Evolutionary conservation across 2,113 vertebrate species (phyloP).

Genomic region (Actenoides hombroni): DNA sequence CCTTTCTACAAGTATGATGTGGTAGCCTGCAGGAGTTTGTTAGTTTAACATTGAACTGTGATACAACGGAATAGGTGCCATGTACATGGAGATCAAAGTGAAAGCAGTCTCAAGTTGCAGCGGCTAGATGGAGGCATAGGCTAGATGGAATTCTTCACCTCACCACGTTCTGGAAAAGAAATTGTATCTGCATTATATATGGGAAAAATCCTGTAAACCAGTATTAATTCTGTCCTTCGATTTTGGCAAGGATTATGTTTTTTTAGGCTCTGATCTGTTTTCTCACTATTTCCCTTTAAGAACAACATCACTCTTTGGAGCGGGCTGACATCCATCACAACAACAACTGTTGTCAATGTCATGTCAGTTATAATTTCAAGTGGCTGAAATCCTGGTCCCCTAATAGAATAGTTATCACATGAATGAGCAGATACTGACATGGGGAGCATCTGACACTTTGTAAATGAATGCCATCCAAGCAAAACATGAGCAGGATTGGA

Average conservation of each 20-base stretch:
- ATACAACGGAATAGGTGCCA: background rate
- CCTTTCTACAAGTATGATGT: background rate
- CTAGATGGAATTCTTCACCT: background rate
- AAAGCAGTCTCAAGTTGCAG: background rate
- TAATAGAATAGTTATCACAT: constrained; percentile 57
- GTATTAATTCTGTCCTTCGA: background rate
- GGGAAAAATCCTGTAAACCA: background rate
- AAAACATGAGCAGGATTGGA: constrained; percentile 27
- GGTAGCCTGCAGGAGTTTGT: background rate
- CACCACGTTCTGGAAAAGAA: background rate
- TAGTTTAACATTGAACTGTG: background rate
- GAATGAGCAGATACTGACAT: constrained; percentile 54
- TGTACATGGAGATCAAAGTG: background rate
- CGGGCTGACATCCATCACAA: constrained; percentile 22
- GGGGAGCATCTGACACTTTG: constrained; percentile 43
- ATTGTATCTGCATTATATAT: background rate
- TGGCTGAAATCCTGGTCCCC: constrained; percentile 28
- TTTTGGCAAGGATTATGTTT: background rate
- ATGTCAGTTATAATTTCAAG: constrained; percentile 38
- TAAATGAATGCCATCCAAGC: constrained; percentile 57
- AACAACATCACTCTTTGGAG: background rate
- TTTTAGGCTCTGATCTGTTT: background rate
- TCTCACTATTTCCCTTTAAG: background rate
- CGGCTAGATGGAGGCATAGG: background rate
- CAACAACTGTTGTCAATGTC: constrained; percentile 37